Base-by-base conservation (phyloP, 2,113 vertebrate species). In the Nothoprocta perdicaria region DNA sequence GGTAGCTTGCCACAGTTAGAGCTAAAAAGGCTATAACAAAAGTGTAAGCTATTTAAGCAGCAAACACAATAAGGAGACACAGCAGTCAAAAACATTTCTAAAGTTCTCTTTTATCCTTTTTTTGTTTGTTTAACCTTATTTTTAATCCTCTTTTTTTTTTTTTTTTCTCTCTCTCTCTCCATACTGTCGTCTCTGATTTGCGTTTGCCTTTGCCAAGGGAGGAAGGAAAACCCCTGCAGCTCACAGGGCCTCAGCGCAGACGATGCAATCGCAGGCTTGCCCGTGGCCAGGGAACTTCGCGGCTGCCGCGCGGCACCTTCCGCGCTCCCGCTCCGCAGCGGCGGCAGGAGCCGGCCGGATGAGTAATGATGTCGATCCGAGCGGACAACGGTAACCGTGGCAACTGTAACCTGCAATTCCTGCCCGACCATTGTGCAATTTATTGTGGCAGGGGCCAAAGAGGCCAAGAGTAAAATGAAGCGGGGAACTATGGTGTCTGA, bases 361-460 rank as follows among this genome's bases (percentile, higher is more conserved):
- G 98, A 98, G 97, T 93, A 97, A 98, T 96, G 97, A 97, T 96
- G 96, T 90, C 27, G 52, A 91, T 91, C 84, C 24, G 88, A 94
- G 92, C 12, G 91, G 96, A 98, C 98, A 97, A 96, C 94, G 63
- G 98, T 98, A 97, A 98, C 98, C 98, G 88, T 97, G 95, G 98
- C 98, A 98, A 98, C 98, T 92, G 95, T 57, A 97, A 98, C 97
- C 97, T 97, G 97, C 96, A 94, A 97, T 97, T 97, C 97, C 96
- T 96, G 94, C 89, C 90, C 61, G 95, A 91, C 94, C 93, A 94
- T 96, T 89, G 95, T 94, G 23, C 81, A 96, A 97, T 98, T 98
- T 97, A 98, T 97, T 97, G 97, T 96, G 97, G 96, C 97, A 96
- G 97, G 92, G 97, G 97, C 97, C 97, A 96, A 81, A 91, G 92